Percentiles rank a stretch among this genome's conserved stretches.
phyloP scores from a whole-genome alignment of 2,113 vertebrate genomes.

The Perca flavescens region DNA sequence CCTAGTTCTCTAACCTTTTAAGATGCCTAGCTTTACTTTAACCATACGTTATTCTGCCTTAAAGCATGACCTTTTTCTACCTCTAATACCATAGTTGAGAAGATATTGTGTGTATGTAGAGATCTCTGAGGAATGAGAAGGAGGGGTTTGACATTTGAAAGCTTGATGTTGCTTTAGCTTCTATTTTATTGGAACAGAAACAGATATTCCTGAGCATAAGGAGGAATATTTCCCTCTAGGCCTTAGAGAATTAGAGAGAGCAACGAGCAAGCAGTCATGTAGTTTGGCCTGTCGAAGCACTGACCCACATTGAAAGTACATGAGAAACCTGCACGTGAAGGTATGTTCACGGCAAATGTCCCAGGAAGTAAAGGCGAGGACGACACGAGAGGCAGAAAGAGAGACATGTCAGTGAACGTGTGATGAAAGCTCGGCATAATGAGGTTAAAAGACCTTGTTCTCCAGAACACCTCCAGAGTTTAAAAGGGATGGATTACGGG shows the following conservation, averaged over 20 bases:
- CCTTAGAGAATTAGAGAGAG: not conserved
- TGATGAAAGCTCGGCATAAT: constrained; percentile 83
- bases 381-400: not conserved
- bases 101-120: too few relatives aligned
- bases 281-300: not conserved
- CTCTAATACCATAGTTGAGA: too few relatives aligned
- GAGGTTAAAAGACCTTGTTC: constrained; percentile 77
- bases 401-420: constrained; percentile 65
- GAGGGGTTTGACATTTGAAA: too few relatives aligned
- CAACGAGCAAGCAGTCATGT: too few relatives aligned
- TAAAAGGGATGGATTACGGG: not conserved
- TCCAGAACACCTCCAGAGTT: constrained; percentile 70
- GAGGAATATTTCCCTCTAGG: not conserved
- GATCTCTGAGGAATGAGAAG: too few relatives aligned
- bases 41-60: too few relatives aligned
- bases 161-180: too few relatives aligned
- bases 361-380: not conserved
- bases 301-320: constrained; percentile 23
- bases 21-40: too few relatives aligned
- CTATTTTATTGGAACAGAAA: too few relatives aligned
- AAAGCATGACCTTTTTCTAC: too few relatives aligned
- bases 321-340: not conserved
- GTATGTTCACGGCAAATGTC: not conserved
- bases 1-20: too few relatives aligned
- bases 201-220: too few relatives aligned